phyloP scores from a whole-genome alignment of 2,797 vertebrate species.

The Vultur gryphus region DNA sequence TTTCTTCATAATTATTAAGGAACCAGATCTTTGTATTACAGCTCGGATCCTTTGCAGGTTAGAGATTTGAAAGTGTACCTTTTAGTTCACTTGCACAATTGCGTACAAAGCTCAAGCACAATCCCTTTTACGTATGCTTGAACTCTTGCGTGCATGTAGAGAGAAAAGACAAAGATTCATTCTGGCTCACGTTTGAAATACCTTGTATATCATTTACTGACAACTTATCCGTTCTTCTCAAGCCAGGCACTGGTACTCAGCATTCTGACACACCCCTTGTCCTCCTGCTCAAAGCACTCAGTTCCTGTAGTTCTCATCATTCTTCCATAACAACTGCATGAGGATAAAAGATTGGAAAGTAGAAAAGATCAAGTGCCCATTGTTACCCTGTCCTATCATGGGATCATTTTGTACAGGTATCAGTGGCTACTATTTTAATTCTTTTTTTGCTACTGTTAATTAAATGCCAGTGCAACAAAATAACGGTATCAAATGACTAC shows the following conservation, averaged over 20 bases:
- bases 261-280: background rate
- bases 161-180: background rate
- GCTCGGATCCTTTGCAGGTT: background rate
- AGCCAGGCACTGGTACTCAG: background rate
- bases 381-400: background rate
- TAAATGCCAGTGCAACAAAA: background rate
- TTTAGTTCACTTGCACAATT: background rate
- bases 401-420: background rate
- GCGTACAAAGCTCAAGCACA: background rate
- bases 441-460: background rate
- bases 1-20: background rate
- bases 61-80: background rate
- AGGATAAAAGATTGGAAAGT: background rate
- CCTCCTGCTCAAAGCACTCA: background rate
- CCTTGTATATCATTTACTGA: background rate
- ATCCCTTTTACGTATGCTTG: background rate
- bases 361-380: background rate
- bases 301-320: background rate
- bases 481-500: background rate
- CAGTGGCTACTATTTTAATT: background rate
- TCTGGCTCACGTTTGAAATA: background rate
- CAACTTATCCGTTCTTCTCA: background rate
- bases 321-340: background rate
- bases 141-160: background rate
- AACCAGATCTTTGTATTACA: background rate